phyloP scores from a whole-genome alignment of 1,140 invertebrate genomes.

The Drosophila malerkotliana region DNA sequence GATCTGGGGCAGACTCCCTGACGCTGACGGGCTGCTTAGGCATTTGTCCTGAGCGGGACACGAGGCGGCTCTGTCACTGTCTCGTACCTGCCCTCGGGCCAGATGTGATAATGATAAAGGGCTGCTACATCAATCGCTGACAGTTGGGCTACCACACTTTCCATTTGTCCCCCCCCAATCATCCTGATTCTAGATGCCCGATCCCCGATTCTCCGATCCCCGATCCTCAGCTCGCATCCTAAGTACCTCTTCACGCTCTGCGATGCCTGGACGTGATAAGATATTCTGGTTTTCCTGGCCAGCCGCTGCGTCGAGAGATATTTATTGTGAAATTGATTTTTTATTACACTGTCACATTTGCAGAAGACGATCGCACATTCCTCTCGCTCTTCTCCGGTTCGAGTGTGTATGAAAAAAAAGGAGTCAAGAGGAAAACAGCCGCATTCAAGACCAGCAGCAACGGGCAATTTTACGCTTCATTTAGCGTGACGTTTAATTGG shows the following conservation, averaged over 20 bases:
- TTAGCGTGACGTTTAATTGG: slow-evolving; percentile 82
- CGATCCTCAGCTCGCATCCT: slow-evolving; percentile 38
- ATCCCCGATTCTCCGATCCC: background rate
- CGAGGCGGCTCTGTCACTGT: slow-evolving; percentile 51
- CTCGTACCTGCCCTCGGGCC: slow-evolving; percentile 68
- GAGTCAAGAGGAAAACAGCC: slow-evolving; percentile 6
- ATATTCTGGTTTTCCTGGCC: slow-evolving; percentile 61
- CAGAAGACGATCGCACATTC: slow-evolving; percentile 68
- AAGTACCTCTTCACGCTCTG: slow-evolving; percentile 75
- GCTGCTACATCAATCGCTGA: slow-evolving; percentile 83
- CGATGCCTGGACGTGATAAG: slow-evolving; percentile 77
- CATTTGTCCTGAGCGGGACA: slow-evolving; percentile 70
- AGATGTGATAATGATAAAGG: slow-evolving; percentile 84
- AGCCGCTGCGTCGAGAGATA: slow-evolving; percentile 37
- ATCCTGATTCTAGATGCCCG: slow-evolving; percentile 14
- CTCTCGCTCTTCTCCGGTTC: slow-evolving; percentile 8
- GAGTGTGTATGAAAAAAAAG: slow-evolving; percentile 8
- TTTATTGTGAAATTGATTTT: slow-evolving; percentile 83
- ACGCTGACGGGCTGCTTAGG: slow-evolving; percentile 79
- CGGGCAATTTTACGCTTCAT: slow-evolving; percentile 82
- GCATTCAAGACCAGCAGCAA: slow-evolving; percentile 77
- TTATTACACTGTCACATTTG: slow-evolving; percentile 82
- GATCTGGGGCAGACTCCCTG: slow-evolving; percentile 68
- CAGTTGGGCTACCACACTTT: slow-evolving; percentile 83
- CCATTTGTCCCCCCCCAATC: slow-evolving; percentile 43